phyloP scores from a whole-genome alignment of 2,797 vertebrate species.

The Clarias fuscus region DNA sequence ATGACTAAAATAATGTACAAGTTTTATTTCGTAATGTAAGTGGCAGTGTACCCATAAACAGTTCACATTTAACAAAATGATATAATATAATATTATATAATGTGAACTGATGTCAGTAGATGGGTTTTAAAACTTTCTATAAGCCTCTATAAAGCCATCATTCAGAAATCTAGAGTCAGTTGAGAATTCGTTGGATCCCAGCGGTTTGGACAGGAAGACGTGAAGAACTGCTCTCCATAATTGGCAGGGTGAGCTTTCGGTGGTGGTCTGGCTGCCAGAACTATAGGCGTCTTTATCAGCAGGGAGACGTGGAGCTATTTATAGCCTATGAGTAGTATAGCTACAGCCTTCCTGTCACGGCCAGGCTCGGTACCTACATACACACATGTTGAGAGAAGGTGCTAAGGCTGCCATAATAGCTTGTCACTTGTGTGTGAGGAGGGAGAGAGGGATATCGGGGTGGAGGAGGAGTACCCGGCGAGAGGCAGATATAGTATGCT shows the following conservation, averaged over 20 bases:
- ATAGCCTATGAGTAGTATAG: slow-evolving; percentile 10
- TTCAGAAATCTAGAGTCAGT: background rate
- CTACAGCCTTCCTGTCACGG: slow-evolving; percentile 3
- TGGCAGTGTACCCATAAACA: background rate
- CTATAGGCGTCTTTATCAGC: slow-evolving; percentile 6
- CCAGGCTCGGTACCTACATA: background rate
- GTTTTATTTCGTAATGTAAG: background rate
- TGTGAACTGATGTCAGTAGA: background rate
- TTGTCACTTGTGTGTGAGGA: slow-evolving; percentile 46
- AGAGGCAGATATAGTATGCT: background rate
- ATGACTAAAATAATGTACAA: background rate
- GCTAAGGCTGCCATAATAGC: slow-evolving; percentile 57
- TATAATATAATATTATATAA: background rate
- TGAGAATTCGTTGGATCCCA: background rate
- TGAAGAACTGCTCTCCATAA: slow-evolving; percentile 12
- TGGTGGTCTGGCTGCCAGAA: slow-evolving; percentile 1
- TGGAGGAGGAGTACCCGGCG: background rate
- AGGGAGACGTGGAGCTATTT: slow-evolving; percentile 19
- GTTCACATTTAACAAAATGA: background rate
- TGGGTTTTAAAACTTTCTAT: background rate
- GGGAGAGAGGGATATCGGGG: background rate
- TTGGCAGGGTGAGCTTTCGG: background rate
- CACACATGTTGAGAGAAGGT: slow-evolving; percentile 34
- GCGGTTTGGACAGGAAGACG: slow-evolving; percentile 6
- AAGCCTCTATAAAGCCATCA: background rate